These are phyloP conservation scores for Oncorhynchus clarkii DNA, from an alignment of 2,113 vertebrate genomes.

Conservation along the genomic window DNA sequence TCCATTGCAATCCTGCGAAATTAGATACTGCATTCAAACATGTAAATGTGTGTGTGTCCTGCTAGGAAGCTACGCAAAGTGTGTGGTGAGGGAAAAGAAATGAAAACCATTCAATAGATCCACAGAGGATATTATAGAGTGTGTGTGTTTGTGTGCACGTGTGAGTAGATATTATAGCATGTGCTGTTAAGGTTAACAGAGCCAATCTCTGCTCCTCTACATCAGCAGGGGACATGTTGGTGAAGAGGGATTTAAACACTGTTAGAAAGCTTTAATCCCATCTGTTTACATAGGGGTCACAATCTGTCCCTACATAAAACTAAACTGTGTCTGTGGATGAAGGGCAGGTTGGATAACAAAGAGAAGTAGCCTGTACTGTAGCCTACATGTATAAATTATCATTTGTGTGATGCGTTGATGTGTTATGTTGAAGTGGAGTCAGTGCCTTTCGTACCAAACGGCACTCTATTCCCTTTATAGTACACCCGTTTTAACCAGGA, in stretches of 20 bases:
- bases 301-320: not conserved
- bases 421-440: too few species aligned
- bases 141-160: too few species aligned
- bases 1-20: too few species aligned
- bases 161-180: not conserved
- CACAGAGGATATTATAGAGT: slow-evolving; percentile 28
- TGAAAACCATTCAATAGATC: slow-evolving; percentile 33
- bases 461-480: too few species aligned
- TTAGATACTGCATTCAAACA: too few species aligned
- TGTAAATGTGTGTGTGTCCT: slow-evolving; percentile 39
- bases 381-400: not conserved
- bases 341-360: not conserved
- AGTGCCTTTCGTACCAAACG: too few species aligned
- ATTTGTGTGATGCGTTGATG: not conserved
- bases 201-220: slow-evolving; percentile 11
- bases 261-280: not conserved
- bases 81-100: slow-evolving; percentile 43
- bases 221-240: not conserved
- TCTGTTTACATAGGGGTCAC: not conserved
- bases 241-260: not conserved
- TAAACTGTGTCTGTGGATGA: too few species aligned
- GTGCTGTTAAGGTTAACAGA: slow-evolving; percentile 48
- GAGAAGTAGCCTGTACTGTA: not conserved
- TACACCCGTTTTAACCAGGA: too few species aligned
- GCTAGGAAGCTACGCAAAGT: slow-evolving; percentile 39